Percentiles rank a stretch among this genome's conserved stretches.
phyloP scores from a whole-genome alignment of 2,888 invertebrate species.

The Yponomeuta sedellus region DNA sequence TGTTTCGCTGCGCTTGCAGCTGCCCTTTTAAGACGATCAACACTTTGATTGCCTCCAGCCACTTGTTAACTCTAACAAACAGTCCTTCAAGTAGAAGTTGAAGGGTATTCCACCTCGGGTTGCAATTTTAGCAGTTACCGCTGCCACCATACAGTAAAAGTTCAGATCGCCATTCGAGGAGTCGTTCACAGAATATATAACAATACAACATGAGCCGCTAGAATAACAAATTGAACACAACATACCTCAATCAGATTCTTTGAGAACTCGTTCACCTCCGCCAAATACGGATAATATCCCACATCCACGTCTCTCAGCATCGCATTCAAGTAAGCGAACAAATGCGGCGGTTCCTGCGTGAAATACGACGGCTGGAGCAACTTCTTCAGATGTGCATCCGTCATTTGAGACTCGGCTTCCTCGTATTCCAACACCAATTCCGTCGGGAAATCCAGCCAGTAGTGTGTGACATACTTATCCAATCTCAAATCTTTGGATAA shows the following conservation, averaged over 20 bases:
- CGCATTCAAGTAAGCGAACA: slow-evolving; percentile 82
- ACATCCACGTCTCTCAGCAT: slow-evolving; percentile 75
- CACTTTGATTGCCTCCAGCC: too few relatives aligned
- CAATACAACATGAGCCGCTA: too few relatives aligned
- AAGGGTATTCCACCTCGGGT: too few relatives aligned
- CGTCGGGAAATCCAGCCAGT: slow-evolving; percentile 89
- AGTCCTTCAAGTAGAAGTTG: too few relatives aligned
- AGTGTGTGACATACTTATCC: slow-evolving; percentile 83
- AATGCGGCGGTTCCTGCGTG: slow-evolving; percentile 78
- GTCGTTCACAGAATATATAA: too few relatives aligned
- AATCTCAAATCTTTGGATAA: slow-evolving; percentile 85
- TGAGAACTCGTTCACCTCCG: slow-evolving; percentile 83
- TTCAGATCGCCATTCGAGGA: too few relatives aligned
- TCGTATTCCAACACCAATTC: slow-evolving; percentile 64
- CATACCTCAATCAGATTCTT: slow-evolving; percentile 85
- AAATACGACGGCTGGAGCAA: slow-evolving; percentile 79
- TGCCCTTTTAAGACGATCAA: too few relatives aligned
- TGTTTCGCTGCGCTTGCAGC: too few relatives aligned
- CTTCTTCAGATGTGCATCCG: slow-evolving; percentile 73
- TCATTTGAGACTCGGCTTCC: slow-evolving; percentile 68
- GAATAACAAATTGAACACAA: background rate
- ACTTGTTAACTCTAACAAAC: too few relatives aligned
- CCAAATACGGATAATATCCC: slow-evolving; percentile 82
- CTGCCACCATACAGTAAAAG: too few relatives aligned
- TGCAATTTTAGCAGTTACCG: too few relatives aligned